phyloP scores from a whole-genome alignment of 2,888 invertebrate genomes.

The Euzophera pinguis region DNA sequence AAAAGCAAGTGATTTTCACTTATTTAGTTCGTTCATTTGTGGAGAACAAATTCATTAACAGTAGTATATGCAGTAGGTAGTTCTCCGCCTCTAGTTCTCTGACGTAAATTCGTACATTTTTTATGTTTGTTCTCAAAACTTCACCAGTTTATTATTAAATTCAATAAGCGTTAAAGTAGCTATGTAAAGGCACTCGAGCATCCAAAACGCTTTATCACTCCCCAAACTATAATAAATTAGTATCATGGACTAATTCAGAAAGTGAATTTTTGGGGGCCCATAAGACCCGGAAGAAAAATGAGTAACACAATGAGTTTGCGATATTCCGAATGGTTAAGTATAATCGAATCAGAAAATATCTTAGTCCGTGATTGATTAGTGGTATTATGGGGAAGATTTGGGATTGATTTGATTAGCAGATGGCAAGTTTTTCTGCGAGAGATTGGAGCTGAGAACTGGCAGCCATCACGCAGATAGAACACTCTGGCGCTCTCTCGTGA shows the following conservation, averaged over 20 bases:
- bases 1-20: too few species aligned
- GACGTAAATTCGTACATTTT: too few species aligned
- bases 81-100: too few species aligned
- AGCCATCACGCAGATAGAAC: too few species aligned
- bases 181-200: neutral
- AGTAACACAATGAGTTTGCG: slow-evolving; percentile 55
- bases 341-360: slow-evolving; percentile 63
- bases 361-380: slow-evolving; percentile 39
- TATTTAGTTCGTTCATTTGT: too few species aligned
- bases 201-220: slow-evolving; percentile 42
- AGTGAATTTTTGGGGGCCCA: slow-evolving; percentile 63
- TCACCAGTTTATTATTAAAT: neutral
- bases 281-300: slow-evolving; percentile 65
- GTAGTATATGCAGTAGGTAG: too few species aligned
- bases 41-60: too few species aligned
- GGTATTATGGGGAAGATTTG: slow-evolving; percentile 15
- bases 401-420: neutral
- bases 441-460: too few species aligned
- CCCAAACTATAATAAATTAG: slow-evolving; percentile 62
- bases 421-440: too few species aligned
- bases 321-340: slow-evolving; percentile 38
- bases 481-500: too few species aligned
- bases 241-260: slow-evolving; percentile 58
- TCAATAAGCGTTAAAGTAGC: neutral
- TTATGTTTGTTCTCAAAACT: too few species aligned